Evolutionary conservation across 2,888 invertebrate genomes (phyloP).

Genomic region (Pheosia gnoma): DNA sequence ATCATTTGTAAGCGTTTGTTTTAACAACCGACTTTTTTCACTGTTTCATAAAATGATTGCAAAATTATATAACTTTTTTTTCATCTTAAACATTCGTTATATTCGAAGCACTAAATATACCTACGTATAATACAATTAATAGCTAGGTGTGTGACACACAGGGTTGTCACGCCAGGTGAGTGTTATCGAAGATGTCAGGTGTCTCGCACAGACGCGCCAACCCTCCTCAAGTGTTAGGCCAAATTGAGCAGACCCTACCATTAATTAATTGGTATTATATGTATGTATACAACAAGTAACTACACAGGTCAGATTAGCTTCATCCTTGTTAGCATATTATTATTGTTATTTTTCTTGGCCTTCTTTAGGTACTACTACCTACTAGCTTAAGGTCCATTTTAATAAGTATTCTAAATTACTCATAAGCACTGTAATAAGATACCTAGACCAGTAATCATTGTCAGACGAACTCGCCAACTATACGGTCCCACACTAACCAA

Average conservation of each 20-base stretch:
- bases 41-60: no score
- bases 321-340: background rate
- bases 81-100: no score
- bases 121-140: slow-evolving; percentile 4
- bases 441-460: no score
- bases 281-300: slow-evolving; percentile 1
- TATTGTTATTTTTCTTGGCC: background rate
- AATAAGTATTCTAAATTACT: no score
- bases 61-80: no score
- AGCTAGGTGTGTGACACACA: slow-evolving; percentile 19
- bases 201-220: slow-evolving; percentile 54
- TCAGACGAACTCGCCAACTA: no score
- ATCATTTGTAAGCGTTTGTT: no score
- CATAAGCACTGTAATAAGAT: no score
- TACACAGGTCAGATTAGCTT: background rate
- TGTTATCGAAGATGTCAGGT: slow-evolving; percentile 76
- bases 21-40: no score
- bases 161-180: slow-evolving; percentile 63
- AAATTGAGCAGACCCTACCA: slow-evolving; percentile 37
- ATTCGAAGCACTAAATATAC: no score
- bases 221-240: slow-evolving; percentile 52
- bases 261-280: slow-evolving; percentile 47
- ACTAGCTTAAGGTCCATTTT: no score
- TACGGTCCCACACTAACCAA: no score
- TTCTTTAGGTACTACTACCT: background rate